A percentile compares a stretch with the other conserved stretches of the same genome.
Evolutionary conservation across 2,113 vertebrate genomes (phyloP).

Genomic region (Acrocephalus kingi): DNA sequence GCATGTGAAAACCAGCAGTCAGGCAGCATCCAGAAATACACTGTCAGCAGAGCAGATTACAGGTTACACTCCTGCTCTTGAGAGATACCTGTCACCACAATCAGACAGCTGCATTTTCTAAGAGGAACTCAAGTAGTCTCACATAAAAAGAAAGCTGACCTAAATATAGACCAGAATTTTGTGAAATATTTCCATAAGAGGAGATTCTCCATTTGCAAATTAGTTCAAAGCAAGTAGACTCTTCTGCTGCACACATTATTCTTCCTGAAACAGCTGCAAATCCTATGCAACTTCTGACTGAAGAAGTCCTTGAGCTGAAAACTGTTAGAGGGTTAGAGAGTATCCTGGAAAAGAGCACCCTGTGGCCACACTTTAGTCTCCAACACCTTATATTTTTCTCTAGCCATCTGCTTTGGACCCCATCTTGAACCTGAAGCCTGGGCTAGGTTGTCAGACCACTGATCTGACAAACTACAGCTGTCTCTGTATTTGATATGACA

Average conservation of each 20-base stretch:
- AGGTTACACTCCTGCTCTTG: background rate
- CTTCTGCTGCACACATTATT: background rate
- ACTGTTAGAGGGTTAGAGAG: background rate
- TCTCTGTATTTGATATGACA: background rate
- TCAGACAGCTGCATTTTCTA: background rate
- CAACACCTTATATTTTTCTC: background rate
- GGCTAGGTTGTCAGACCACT: background rate
- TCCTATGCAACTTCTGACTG: background rate
- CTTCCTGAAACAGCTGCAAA: background rate
- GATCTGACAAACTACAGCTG: background rate
- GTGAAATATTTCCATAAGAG: background rate
- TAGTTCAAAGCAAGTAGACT: background rate
- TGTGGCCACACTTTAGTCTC: background rate
- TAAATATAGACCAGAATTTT: background rate
- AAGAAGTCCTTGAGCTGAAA: background rate
- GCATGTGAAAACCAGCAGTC: background rate
- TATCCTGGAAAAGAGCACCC: background rate
- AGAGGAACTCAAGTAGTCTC: background rate
- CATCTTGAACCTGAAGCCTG: background rate
- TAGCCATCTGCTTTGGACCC: background rate
- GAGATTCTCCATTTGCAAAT: background rate
- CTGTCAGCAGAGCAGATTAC: background rate
- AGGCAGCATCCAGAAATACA: constrained; percentile 5
- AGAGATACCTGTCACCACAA: background rate
- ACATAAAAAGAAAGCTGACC: background rate